phyloP scores from a whole-genome alignment of 2,113 vertebrate species.

The Stomatorhinus ivindoensis region DNA sequence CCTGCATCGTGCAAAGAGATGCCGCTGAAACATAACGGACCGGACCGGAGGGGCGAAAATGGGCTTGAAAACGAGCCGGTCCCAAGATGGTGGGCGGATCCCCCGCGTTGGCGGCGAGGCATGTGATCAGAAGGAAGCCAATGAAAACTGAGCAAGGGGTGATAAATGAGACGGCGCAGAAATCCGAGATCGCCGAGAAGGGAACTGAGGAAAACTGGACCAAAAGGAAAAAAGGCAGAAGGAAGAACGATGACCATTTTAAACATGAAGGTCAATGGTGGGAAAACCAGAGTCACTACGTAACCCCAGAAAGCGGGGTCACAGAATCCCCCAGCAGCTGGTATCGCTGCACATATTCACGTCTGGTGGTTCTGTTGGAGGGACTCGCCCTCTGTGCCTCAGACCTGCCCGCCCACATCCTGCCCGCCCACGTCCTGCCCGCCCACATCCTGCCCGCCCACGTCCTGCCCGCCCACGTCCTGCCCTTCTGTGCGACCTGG shows the following conservation, averaged over 20 bases:
- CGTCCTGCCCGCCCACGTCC: background rate
- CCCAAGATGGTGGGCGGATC: background rate
- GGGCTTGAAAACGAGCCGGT: background rate
- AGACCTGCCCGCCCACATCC: background rate
- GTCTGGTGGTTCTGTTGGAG: background rate
- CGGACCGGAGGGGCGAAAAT: background rate
- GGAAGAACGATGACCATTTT: background rate
- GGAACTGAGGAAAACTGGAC: background rate
- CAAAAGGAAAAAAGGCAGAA: background rate
- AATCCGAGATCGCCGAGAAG: background rate
- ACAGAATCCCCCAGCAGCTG: background rate
- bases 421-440: background rate
- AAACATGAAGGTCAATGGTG: background rate
- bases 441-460: background rate
- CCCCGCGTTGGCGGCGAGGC: background rate
- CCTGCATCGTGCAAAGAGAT: background rate
- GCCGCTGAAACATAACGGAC: background rate
- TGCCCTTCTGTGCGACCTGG: background rate
- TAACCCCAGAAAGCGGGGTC: background rate
- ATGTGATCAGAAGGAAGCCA: background rate
- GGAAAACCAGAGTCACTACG: background rate
- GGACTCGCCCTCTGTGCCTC: background rate
- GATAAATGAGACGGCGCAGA: background rate
- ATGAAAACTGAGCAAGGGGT: background rate
- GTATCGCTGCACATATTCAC: background rate